Conservation (phyloP, 2,113 vertebrate genomes). For the Puma concolor region DNA sequence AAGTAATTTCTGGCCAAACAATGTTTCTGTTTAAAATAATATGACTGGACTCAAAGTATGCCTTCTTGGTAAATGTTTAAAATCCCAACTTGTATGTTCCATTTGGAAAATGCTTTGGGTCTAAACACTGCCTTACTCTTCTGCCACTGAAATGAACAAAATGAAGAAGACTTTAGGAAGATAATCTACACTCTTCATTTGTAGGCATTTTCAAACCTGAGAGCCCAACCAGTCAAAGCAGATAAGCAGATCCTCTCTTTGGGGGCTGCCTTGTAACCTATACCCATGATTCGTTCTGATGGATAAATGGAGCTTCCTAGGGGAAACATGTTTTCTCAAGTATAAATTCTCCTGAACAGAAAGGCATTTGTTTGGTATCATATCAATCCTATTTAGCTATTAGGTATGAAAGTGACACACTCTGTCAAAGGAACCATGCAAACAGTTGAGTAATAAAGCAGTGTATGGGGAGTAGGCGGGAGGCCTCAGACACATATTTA, state of each 20-base stretch:
- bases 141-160: conserved; percentile 37
- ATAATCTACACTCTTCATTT: conserved; percentile 19
- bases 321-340: conserved; percentile 52
- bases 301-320: conserved; percentile 41
- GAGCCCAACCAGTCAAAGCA: conserved; percentile 46
- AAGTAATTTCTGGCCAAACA: conserved; percentile 66
- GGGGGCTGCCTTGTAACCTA: neutral
- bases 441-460: conserved; percentile 15
- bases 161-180: conserved; percentile 26
- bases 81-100: conserved; percentile 5
- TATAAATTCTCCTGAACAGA: conserved; percentile 62
- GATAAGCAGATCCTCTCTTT: conserved; percentile 15
- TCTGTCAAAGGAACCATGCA: conserved; percentile 56
- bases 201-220: conserved; percentile 30
- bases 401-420: conserved; percentile 61
- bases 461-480: neutral
- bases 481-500: neutral
- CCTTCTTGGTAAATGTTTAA: conserved; percentile 61
- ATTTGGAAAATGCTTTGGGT: conserved; percentile 28
- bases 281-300: conserved; percentile 51
- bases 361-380: conserved; percentile 69
- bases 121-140: conserved; percentile 15
- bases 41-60: conserved; percentile 37
- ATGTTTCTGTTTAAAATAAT: conserved; percentile 73
- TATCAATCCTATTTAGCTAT: conserved; percentile 71